Conservation (phyloP, 2,113 vertebrate genomes). For the Columba livia region DNA sequence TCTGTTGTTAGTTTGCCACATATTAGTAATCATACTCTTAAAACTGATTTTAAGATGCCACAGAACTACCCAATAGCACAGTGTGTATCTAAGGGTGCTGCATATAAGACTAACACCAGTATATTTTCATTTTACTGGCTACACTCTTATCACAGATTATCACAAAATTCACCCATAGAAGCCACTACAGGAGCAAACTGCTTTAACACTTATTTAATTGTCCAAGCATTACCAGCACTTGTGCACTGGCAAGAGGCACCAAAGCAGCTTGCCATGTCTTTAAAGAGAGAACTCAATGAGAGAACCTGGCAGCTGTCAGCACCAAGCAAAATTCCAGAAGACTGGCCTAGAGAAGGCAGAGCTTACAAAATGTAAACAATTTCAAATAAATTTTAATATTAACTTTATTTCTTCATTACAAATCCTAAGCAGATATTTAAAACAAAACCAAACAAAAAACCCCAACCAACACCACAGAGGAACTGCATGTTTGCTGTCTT, state of each 20-base stretch:
- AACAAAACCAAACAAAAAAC: background rate
- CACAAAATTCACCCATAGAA: background rate
- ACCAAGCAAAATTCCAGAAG: background rate
- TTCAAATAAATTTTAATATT: background rate
- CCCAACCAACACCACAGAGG: background rate
- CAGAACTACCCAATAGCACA: background rate
- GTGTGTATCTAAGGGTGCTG: background rate
- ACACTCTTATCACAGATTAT: background rate
- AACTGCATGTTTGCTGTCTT: background rate
- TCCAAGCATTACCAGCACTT: background rate
- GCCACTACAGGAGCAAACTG: background rate
- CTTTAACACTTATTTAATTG: background rate
- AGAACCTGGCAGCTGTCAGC: background rate
- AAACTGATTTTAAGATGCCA: background rate
- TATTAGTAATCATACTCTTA: background rate
- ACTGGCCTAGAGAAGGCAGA: background rate
- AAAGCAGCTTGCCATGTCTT: background rate
- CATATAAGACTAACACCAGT: rapidly evolving
- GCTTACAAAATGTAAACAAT: background rate
- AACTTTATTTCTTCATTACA: background rate
- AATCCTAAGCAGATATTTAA: background rate
- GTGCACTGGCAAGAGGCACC: background rate
- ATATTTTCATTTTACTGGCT: background rate
- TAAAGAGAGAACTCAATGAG: background rate
- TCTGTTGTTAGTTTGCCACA: background rate